Evolutionary conservation across 2,888 invertebrate species (phyloP).

Genomic region (Diarsia rubi): DNA sequence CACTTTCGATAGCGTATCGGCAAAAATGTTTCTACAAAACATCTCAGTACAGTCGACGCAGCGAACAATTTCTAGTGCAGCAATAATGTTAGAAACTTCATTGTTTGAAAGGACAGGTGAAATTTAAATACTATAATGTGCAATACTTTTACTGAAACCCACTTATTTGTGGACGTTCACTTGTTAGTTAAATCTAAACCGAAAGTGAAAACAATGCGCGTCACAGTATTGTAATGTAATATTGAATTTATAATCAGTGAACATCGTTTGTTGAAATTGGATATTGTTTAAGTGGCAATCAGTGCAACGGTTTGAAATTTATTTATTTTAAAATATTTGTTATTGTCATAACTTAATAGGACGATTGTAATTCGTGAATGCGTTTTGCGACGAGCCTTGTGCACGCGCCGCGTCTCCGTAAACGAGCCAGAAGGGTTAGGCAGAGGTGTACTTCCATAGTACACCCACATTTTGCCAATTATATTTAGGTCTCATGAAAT

Average conservation of each 20-base stretch:
- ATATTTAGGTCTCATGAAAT: too few relatives aligned
- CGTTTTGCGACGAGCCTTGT: too few relatives aligned
- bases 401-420: too few relatives aligned
- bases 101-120: conserved; percentile 63
- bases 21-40: conserved; percentile 2
- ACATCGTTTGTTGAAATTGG: conserved; percentile 18
- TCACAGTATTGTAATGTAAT: conserved; percentile 42
- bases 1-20: background rate
- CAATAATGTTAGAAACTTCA: conserved; percentile 56
- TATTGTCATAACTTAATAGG: too few relatives aligned
- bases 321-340: background rate
- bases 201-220: conserved; percentile 62
- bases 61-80: conserved; percentile 40
- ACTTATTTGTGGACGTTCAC: conserved; percentile 54
- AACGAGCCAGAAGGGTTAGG: too few relatives aligned
- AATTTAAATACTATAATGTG: conserved; percentile 64
- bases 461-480: too few relatives aligned
- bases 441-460: too few relatives aligned
- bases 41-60: conserved; percentile 9
- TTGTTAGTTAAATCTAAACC: conserved; percentile 47
- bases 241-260: conserved; percentile 38
- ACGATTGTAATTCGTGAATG: too few relatives aligned
- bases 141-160: conserved; percentile 59
- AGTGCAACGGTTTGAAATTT: background rate
- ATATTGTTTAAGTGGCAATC: conserved; percentile 26